phyloP scores from a whole-genome alignment of 2,888 invertebrate genomes.

The Troides oblongomaculatus region DNA sequence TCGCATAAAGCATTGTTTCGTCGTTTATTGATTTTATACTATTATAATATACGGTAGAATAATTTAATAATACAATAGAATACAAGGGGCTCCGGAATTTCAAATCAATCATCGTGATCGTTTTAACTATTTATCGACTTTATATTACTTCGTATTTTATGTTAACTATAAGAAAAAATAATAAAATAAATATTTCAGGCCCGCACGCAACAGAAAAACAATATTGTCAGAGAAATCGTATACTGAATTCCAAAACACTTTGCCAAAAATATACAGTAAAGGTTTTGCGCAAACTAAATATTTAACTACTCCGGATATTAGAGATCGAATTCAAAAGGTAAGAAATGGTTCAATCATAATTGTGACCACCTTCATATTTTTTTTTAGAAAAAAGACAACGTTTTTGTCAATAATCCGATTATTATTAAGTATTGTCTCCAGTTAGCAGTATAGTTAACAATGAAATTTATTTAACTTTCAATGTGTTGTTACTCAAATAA shows the following conservation, averaged over 20 bases:
- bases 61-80: no score
- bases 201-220: slow-evolving; percentile 4
- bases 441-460: no score
- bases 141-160: no score
- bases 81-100: no score
- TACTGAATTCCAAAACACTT: slow-evolving; percentile 8
- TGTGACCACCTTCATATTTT: background rate
- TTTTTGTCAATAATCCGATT: no score
- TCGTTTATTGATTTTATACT: no score
- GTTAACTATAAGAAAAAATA: background rate
- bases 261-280: slow-evolving; percentile 16
- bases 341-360: background rate
- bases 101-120: no score
- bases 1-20: no score
- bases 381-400: background rate
- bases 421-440: no score
- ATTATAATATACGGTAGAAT: no score
- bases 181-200: slow-evolving; percentile 11
- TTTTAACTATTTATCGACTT: no score
- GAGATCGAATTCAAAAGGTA: slow-evolving; percentile 18
- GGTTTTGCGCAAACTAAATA: slow-evolving; percentile 14
- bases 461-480: background rate
- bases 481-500: background rate
- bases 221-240: slow-evolving; percentile 12
- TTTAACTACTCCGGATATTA: slow-evolving; percentile 5